Evolutionary conservation across 2,113 vertebrate genomes (phyloP).

Genomic region (Eudyptes chrysolophus): DNA sequence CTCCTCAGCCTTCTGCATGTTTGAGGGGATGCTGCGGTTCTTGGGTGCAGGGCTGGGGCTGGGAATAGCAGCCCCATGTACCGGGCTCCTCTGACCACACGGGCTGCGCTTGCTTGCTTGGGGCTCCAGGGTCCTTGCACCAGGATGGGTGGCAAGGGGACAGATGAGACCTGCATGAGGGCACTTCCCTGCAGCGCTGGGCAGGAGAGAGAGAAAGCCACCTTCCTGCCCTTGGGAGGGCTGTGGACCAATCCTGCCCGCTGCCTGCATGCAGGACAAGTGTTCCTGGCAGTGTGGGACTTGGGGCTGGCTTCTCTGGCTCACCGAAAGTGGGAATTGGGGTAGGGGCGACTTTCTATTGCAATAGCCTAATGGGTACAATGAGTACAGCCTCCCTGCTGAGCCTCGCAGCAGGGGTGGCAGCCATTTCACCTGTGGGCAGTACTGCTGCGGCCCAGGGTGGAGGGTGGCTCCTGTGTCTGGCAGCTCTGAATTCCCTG

Average conservation of each 20-base stretch:
- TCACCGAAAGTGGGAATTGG: rapidly evolving
- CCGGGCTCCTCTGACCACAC: not conserved
- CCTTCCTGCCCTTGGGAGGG: not conserved
- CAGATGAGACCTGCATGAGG: not conserved
- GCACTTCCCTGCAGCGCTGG: not conserved
- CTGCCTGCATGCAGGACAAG: rapidly evolving
- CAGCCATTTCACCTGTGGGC: rapidly evolving
- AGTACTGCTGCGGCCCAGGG: not conserved
- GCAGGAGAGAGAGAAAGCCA: not conserved
- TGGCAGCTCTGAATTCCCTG: not conserved
- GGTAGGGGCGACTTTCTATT: not conserved
- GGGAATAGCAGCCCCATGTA: not conserved
- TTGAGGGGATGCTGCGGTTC: not conserved
- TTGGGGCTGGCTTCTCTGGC: not conserved
- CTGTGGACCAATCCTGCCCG: not conserved
- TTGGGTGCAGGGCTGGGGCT: not conserved
- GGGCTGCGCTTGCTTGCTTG: not conserved
- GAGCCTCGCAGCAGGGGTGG: not conserved
- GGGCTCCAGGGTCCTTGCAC: not conserved
- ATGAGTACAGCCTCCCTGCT: not conserved
- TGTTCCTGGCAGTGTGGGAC: not conserved
- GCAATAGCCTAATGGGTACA: not conserved
- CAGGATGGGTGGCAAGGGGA: not conserved
- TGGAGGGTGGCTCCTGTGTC: not conserved
- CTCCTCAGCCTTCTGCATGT: not conserved